phyloP scores from a whole-genome alignment of 1,140 invertebrate genomes.

The Antheraea mylitta region DNA sequence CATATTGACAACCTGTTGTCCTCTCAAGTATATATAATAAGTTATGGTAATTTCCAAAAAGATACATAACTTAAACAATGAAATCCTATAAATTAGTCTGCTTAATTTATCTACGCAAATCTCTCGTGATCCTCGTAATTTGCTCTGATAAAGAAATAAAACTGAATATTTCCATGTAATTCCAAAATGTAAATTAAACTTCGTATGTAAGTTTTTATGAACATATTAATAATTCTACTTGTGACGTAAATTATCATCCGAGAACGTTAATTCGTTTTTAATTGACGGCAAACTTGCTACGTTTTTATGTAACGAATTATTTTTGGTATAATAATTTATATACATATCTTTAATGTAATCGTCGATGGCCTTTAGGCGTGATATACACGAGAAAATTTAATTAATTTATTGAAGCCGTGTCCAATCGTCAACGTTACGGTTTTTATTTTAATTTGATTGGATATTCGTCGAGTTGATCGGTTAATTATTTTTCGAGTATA shows the following conservation, averaged over 20 bases:
- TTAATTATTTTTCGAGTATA: neutral
- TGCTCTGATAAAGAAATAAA: too few species aligned
- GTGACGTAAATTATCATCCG: neutral
- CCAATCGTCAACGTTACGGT: neutral
- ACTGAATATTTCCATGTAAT: too few species aligned
- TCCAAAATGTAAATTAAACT: too few species aligned
- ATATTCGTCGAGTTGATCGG: neutral
- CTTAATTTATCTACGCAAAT: too few species aligned
- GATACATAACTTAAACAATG: too few species aligned
- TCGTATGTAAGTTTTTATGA: neutral
- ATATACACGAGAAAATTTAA: neutral
- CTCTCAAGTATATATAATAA: too few species aligned
- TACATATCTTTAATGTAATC: neutral
- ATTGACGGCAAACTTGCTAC: neutral
- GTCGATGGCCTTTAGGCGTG: neutral
- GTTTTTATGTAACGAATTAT: neutral
- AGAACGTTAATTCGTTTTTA: neutral
- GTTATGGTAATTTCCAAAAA: too few species aligned
- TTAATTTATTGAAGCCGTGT: neutral
- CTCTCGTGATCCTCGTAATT: too few species aligned
- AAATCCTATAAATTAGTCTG: too few species aligned
- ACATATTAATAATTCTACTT: too few species aligned
- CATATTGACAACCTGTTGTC: too few species aligned
- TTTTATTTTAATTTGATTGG: constrained; percentile 1
- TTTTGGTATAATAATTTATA: neutral